These are phyloP conservation scores for Datnioides undecimradiatus DNA, from an alignment of 2,113 vertebrate species.

Conservation along the genomic window DNA sequence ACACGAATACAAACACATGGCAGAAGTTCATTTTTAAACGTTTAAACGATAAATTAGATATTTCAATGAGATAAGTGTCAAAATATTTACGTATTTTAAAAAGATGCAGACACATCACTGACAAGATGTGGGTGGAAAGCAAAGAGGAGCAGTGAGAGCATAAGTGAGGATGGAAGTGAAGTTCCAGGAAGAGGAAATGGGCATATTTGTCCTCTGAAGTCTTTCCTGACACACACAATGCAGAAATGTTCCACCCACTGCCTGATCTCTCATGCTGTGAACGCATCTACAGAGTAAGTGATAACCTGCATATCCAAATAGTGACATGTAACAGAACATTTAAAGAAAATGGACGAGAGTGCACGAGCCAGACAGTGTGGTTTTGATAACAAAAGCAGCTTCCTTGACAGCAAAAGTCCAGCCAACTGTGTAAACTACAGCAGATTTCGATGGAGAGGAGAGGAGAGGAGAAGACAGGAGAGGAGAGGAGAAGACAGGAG, in stretches of 20 bases:
- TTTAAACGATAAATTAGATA: too few species aligned
- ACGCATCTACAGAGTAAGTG: not conserved
- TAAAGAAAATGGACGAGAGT: slow-evolving; percentile 9
- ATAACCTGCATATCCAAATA: not conserved
- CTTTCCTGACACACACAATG: slow-evolving; percentile 63
- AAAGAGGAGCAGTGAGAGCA: slow-evolving; percentile 22
- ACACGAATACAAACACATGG: not conserved
- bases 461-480: not conserved
- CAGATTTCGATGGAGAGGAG: not conserved
- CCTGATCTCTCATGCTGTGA: not conserved
- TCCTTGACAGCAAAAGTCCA: slow-evolving; percentile 14
- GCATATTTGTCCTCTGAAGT: slow-evolving; percentile 57
- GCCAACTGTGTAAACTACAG: slow-evolving; percentile 12
- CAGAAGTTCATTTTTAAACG: rapidly evolving
- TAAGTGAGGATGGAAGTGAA: slow-evolving; percentile 47
- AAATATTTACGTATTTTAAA: not conserved
- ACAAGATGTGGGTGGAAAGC: not conserved
- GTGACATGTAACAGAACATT: not conserved
- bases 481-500: slow-evolving; percentile 19
- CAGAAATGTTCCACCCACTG: slow-evolving; percentile 32
- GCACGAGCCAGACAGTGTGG: too few species aligned
- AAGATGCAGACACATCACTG: not conserved
- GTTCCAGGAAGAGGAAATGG: slow-evolving; percentile 67
- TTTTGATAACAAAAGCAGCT: not conserved
- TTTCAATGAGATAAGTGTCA: too few species aligned